A percentile compares a stretch with the other conserved stretches of the same genome.
Evolutionary conservation across 1,140 invertebrate genomes (phyloP).

Genomic region (Delia radicum): DNA sequence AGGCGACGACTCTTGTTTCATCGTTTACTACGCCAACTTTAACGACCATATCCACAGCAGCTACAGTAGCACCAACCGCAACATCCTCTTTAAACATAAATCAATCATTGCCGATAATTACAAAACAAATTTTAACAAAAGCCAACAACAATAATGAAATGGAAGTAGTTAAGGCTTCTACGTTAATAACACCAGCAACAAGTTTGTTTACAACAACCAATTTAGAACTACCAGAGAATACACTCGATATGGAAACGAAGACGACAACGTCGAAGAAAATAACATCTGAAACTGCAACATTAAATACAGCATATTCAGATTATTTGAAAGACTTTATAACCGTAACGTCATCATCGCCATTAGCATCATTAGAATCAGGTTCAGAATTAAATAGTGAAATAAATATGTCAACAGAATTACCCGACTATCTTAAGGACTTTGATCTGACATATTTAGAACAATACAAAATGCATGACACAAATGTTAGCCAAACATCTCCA

Average conservation of each 20-base stretch:
- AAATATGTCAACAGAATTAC: not conserved
- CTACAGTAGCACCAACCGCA: not conserved
- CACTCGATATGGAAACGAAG: not conserved
- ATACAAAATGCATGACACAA: no score
- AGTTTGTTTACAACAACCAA: conserved; percentile 1
- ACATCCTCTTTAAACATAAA: not conserved
- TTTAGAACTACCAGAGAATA: not conserved
- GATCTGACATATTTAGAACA: no score
- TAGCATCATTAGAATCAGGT: not conserved
- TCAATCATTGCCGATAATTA: not conserved
- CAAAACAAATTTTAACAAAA: not conserved
- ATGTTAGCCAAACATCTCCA: no score
- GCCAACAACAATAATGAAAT: not conserved
- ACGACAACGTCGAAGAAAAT: no score
- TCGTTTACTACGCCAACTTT: not conserved
- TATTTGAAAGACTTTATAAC: not conserved
- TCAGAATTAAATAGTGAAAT: not conserved
- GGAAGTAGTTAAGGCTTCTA: not conserved
- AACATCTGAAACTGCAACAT: no score
- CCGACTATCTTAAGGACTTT: not conserved
- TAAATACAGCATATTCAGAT: not conserved
- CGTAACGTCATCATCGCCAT: not conserved
- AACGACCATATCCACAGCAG: not conserved
- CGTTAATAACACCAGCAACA: not conserved
- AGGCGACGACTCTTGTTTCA: no score